phyloP scores from a whole-genome alignment of 2,797 vertebrate genomes.

The Typhlichthys eigenmanni region DNA sequence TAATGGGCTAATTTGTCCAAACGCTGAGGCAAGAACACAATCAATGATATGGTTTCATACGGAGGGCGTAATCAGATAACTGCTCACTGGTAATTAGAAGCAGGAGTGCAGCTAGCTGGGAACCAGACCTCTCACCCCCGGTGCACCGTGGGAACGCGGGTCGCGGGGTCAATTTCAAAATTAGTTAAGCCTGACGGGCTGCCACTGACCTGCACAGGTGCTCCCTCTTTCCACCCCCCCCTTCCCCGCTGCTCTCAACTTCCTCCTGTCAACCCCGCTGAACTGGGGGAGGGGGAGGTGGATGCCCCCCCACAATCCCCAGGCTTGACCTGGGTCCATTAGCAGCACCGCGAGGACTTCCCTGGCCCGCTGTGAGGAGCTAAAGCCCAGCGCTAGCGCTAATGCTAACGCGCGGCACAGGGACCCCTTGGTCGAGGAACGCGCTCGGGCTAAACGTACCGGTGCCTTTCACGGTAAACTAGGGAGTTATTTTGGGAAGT shows the following conservation, averaged over 20 bases:
- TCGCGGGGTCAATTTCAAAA: conserved; percentile 87
- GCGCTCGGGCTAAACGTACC: conserved; percentile 26
- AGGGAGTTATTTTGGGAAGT: not conserved
- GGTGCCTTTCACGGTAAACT: conserved; percentile 18
- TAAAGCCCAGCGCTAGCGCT: conserved; percentile 31
- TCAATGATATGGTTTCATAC: conserved; percentile 75
- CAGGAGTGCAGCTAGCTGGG: conserved; percentile 76
- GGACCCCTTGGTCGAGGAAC: conserved; percentile 20
- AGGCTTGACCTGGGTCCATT: conserved; percentile 65
- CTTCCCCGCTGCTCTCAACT: conserved; percentile 70
- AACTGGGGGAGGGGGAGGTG: conserved; percentile 71
- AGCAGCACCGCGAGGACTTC: conserved; percentile 48
- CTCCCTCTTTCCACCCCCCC: conserved; percentile 69
- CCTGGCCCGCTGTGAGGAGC: conserved; percentile 56
- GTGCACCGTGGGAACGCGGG: conserved; percentile 82
- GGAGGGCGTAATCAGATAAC: conserved; percentile 84
- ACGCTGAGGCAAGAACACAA: conserved; percentile 83
- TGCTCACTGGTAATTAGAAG: conserved; percentile 88
- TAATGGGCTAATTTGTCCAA: conserved; percentile 92
- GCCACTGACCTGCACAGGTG: conserved; percentile 89
- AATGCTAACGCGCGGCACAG: conserved; percentile 38
- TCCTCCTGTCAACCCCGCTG: conserved; percentile 73
- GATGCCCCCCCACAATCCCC: conserved; percentile 35
- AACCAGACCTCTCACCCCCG: conserved; percentile 53
- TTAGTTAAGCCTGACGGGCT: conserved; percentile 88